A percentile compares a stretch with the other conserved stretches of the same genome.
Evolutionary conservation across 2,113 vertebrate species (phyloP).

Genomic region (Piaya cayana): DNA sequence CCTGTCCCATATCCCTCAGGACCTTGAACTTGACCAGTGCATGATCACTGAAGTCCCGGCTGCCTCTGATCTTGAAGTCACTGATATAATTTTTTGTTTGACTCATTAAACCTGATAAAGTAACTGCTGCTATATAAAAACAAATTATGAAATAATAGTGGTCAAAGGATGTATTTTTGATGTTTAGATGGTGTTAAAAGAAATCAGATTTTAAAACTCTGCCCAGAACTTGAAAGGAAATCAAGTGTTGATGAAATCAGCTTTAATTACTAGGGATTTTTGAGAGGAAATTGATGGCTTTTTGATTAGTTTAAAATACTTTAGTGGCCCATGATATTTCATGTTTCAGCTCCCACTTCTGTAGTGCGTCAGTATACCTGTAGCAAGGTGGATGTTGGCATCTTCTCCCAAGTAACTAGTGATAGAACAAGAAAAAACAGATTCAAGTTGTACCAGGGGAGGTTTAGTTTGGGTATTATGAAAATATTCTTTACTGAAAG

Average conservation of each 20-base stretch:
- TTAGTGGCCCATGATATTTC: not conserved
- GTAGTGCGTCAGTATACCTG: not conserved
- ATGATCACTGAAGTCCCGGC: too few relatives aligned
- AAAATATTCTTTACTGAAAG: too few relatives aligned
- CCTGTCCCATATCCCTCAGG: too few relatives aligned
- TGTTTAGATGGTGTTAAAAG: not conserved
- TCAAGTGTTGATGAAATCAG: not conserved
- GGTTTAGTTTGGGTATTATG: too few relatives aligned
- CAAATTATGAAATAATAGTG: not conserved
- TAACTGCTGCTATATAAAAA: not conserved
- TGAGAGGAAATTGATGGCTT: not conserved
- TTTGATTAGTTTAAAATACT: not conserved
- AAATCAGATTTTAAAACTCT: not conserved
- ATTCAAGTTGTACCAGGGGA: too few relatives aligned
- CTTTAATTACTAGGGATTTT: not conserved
- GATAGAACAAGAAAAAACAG: too few relatives aligned
- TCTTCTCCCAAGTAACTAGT: too few relatives aligned
- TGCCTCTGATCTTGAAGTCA: too few relatives aligned
- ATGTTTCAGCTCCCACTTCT: not conserved
- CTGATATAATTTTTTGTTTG: accelerated
- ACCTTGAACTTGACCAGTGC: too few relatives aligned
- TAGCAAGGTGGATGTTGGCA: too few relatives aligned
- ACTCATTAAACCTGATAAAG: not conserved
- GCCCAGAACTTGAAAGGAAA: not conserved
- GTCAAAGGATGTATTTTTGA: not conserved